Percentiles rank a stretch among this genome's conserved stretches.
Evolutionary conservation across 2,888 invertebrate species (phyloP).

Genomic region (Caprella mutica): DNA sequence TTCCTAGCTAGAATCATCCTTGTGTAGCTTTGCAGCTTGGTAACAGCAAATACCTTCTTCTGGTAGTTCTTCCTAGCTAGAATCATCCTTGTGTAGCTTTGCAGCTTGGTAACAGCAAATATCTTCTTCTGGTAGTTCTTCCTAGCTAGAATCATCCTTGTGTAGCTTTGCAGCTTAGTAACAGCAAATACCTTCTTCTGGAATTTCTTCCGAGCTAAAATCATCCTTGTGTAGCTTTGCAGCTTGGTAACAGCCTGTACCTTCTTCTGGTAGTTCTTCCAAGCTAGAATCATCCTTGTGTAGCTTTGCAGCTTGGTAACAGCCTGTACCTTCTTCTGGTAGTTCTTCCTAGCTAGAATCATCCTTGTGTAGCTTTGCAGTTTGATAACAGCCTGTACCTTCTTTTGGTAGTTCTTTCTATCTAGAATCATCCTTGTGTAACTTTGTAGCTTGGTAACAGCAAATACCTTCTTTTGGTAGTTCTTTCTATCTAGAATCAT

Average conservation of each 20-base stretch:
- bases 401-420: too few species aligned
- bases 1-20: not conserved
- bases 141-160: not conserved
- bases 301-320: too few species aligned
- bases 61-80: slow-evolving; percentile 2
- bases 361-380: too few species aligned
- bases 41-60: not conserved
- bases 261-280: not conserved
- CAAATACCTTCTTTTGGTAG: too few species aligned
- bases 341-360: too few species aligned
- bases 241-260: not conserved
- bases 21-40: slow-evolving; percentile 7
- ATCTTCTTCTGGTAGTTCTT: not conserved
- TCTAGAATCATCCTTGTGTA: too few species aligned
- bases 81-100: not conserved
- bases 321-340: too few species aligned
- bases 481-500: too few species aligned
- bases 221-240: slow-evolving; percentile 4
- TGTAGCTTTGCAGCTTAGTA: slow-evolving; percentile 1
- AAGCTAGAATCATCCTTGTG: too few species aligned
- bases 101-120: not conserved
- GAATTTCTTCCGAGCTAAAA: not conserved
- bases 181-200: not conserved
- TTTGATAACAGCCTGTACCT: too few species aligned
- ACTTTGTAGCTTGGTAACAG: too few species aligned